Evolutionary conservation across 2,113 vertebrate species (phyloP), one percentile per base, ranked within the genome.

Genomic region (Quiscalus mexicanus): DNA sequence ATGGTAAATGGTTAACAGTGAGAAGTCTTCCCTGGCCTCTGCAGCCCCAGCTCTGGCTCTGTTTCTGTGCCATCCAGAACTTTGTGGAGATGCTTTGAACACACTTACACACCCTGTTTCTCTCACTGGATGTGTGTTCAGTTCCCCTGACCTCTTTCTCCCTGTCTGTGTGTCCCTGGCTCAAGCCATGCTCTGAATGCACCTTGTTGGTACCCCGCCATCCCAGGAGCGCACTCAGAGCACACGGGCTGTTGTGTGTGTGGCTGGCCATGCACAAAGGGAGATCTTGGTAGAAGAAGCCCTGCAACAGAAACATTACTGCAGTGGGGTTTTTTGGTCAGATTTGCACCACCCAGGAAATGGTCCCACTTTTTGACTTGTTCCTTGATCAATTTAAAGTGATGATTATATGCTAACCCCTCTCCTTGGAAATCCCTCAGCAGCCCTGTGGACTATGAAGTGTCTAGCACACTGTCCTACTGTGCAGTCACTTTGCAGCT

Each of bases 101-200:
- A 70, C 21, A 17, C 1, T 0, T 13, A 9, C 19, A 15, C 0
- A 2, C 4, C 12, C 10, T 21, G 2, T 53, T 90, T 67, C 67
- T 86, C 41, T 39, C 28, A 24, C 0, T 28, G 23, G 37, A 50
- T 16, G 23, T 45, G 3, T 8, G 8, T 55, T 41, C 63, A 33
- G 3, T 6, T 75, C 3, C 6, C 4, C 0, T 10, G 27, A 2
- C 5, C 23, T 70, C 10, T 19, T 64, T 35, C 45, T 68, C 7
- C 10, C 21, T 44, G 23, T 31, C 63, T 0, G 0, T 33, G 68
- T 53, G 10, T 67, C 19, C 27, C 37, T 53, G 63, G 37, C 6
- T 20, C 2, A 2, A 71, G n/a, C 25, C 4, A 1, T 8, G 27
- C 19, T 68, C 44, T 76, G 39, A 23, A 6, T 60, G 24, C 23